These are phyloP conservation scores for Metridium senile DNA, from an alignment of 92 coral and sea anemone genomes.

Conservation along the genomic window DNA sequence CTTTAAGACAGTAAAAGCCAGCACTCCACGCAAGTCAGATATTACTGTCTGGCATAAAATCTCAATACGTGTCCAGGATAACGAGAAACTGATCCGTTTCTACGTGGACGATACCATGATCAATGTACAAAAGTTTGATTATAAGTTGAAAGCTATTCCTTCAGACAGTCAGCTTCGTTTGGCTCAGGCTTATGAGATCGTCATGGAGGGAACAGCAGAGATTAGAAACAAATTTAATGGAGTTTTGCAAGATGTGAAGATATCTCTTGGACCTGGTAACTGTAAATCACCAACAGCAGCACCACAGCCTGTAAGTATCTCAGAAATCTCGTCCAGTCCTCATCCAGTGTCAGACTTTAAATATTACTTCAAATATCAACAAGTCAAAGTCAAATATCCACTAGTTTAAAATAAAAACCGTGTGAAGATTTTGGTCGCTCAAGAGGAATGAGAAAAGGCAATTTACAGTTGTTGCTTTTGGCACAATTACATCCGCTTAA, in stretches of 20 bases:
- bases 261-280: slow-evolving; percentile 48
- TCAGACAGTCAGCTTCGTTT: slow-evolving; percentile 58
- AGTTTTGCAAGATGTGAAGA: slow-evolving; percentile 83
- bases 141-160: slow-evolving; percentile 29
- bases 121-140: slow-evolving; percentile 35
- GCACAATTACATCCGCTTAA: no score
- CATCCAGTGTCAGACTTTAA: no score
- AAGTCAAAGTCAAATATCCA: no score
- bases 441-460: no score
- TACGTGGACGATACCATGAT: slow-evolving; percentile 55
- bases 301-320: slow-evolving; percentile 41
- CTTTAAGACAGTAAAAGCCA: not conserved
- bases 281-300: slow-evolving; percentile 23
- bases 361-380: no score
- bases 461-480: no score
- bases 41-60: slow-evolving; percentile 59
- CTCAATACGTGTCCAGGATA: slow-evolving; percentile 63
- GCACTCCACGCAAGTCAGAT: slow-evolving; percentile 10
- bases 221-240: slow-evolving; percentile 64
- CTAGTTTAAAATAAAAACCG: no score
- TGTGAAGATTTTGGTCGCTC: no score
- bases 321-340: no score
- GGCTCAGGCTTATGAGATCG: slow-evolving; percentile 57
- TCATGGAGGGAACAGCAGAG: slow-evolving; percentile 34
- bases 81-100: slow-evolving; percentile 39